phyloP scores from a whole-genome alignment of 2,888 invertebrate genomes.

The Mythimna vitellina region DNA sequence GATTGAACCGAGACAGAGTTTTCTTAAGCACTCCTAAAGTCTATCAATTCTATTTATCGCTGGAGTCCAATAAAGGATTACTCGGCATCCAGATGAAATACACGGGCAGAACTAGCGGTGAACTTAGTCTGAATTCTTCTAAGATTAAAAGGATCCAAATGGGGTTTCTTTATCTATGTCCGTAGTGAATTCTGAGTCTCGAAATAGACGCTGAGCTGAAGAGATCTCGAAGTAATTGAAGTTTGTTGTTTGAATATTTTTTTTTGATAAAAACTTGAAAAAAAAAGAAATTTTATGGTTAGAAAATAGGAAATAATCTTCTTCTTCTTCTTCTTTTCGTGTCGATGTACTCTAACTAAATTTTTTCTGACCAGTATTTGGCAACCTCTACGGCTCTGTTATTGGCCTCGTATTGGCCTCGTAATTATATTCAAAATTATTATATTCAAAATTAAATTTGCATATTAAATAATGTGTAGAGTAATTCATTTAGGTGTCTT shows the following conservation, averaged over 20 bases:
- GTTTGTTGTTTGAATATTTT: neutral
- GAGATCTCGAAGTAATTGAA: neutral
- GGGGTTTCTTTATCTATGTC: constrained; percentile 20
- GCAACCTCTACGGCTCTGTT: too few species aligned
- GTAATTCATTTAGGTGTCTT: too few species aligned
- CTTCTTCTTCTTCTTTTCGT: too few species aligned
- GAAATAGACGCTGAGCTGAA: constrained; percentile 5
- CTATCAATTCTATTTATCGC: constrained; percentile 57
- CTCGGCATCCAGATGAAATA: constrained; percentile 44
- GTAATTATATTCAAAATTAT: too few species aligned
- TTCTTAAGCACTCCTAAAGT: constrained; percentile 35
- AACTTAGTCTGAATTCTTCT: constrained; percentile 29
- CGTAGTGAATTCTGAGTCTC: constrained; percentile 11
- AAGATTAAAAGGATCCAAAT: constrained; percentile 33
- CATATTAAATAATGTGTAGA: too few species aligned
- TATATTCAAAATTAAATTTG: too few species aligned
- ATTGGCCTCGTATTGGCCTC: too few species aligned
- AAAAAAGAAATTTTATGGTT: too few species aligned
- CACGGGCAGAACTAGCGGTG: constrained; percentile 24
- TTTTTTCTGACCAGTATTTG: too few species aligned
- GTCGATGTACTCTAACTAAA: too few species aligned
- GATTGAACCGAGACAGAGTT: constrained; percentile 25
- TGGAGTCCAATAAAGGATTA: constrained; percentile 49
- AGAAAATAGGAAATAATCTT: too few species aligned
- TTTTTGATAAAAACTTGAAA: too few species aligned